A percentile compares a stretch with the other conserved stretches of the same genome.
Evolutionary conservation across 2,888 invertebrate species (phyloP).

Genomic region (Steromphala cineraria): DNA sequence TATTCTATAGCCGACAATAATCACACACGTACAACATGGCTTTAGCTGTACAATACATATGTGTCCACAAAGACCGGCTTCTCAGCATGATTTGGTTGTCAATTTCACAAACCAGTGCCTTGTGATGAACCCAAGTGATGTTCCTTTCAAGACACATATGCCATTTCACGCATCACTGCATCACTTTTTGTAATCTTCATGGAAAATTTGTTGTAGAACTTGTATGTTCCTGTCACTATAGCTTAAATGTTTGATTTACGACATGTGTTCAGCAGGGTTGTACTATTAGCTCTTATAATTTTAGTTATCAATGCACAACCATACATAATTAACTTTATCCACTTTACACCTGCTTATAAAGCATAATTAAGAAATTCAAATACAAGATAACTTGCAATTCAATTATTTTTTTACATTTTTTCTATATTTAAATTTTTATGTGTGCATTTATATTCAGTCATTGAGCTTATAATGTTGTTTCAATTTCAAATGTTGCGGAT

Average conservation of each 20-base stretch:
- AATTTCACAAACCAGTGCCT: neutral
- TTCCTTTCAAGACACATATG: neutral
- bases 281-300: neutral
- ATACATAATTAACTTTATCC: too few species aligned
- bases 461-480: too few species aligned
- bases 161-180: neutral
- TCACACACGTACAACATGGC: neutral
- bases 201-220: conserved; percentile 8
- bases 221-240: neutral
- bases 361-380: too few species aligned
- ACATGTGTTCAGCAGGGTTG: neutral
- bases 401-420: too few species aligned
- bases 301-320: neutral
- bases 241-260: neutral
- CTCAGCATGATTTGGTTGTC: conserved; percentile 2
- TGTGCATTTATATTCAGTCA: too few species aligned
- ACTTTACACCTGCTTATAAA: too few species aligned
- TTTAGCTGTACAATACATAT: neutral
- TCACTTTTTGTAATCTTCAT: conserved; percentile 1
- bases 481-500: too few species aligned
- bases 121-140: neutral
- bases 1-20: neutral
- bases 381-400: too few species aligned
- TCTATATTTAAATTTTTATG: too few species aligned
- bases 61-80: neutral